Base-by-base conservation (phyloP, 1,140 invertebrate genomes). In the Epicauta chinensis region DNA sequence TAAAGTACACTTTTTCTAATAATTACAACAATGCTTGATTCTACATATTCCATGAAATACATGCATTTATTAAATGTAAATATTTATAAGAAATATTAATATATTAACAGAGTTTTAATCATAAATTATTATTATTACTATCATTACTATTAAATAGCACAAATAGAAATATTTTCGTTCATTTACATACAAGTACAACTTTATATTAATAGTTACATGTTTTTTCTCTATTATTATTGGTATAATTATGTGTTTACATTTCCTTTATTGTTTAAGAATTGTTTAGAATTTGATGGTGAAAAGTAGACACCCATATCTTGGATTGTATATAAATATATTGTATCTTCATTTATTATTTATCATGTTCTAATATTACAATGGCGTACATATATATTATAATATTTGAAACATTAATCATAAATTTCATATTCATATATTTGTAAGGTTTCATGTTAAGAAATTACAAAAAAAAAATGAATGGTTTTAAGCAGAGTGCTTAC, bases 391-490 rank as follows among this genome's bases (percentile, higher is more conserved):
- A n/a, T n/a, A n/a, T n/a, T n/a, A n/a, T n/a, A n/a, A n/a, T n/a
- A n/a, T n/a, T n/a, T n/a, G n/a, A n/a, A n/a, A n/a, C n/a, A 23
- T 40, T 48, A 48, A 23, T 23, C 23, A 23, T 29, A 47, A 17
- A 31, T 49, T 49, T 49, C 46, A 40, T 49, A 49, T 31, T 49
- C 46, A 31, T 47, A 47, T 36, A 35, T 46, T 17, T 47, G 36
- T 49, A 49, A 38, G 36, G 36, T n/a, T 49, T 48, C 46, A 49
- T 38, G 16, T 49, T 49, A 31, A 49, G 30, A 30, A 39, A 35
- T 49, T 30, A 49, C 37, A 31, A 34, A 34, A 34, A n/a, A 34
- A n/a, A 39, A 40, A 30, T 40, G 9, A 34, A 13, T 32, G 23
- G 42, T 32, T 45, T 46, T 46, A 49, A 49, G 17, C 37, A 49